A percentile compares a stretch with the other conserved stretches of the same genome.
Conservation (phyloP, 2,888 invertebrate genomes). For the Toxonevra muliebris region DNA sequence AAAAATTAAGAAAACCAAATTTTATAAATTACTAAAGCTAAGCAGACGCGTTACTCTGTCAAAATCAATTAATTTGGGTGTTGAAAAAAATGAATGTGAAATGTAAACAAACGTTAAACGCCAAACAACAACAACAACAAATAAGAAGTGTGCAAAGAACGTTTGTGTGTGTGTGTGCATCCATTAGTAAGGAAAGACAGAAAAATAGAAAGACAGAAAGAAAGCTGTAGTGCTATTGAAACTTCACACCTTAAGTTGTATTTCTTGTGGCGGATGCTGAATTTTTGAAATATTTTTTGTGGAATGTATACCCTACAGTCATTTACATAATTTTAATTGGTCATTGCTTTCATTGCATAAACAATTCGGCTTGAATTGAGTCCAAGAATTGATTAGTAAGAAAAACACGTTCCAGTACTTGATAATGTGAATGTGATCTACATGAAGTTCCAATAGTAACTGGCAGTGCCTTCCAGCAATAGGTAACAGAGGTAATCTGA, state of each 20-base stretch:
- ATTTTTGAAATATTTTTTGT: no score
- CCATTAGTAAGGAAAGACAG: conserved; percentile 9
- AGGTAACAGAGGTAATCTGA: no score
- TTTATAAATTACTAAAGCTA: conserved; percentile 22
- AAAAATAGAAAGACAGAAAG: neutral
- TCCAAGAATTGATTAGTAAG: no score
- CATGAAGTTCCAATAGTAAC: no score
- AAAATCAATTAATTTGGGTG: conserved; percentile 36
- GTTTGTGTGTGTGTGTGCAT: neutral
- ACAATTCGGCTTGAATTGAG: no score
- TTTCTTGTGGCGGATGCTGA: no score
- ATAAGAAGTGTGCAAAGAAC: neutral
- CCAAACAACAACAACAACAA: conserved; percentile 3
- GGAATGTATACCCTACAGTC: no score
- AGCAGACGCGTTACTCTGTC: conserved; percentile 26
- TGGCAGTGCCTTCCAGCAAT: no score
- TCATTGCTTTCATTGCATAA: no score
- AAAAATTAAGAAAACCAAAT: neutral
- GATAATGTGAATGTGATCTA: no score
- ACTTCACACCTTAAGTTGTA: conserved; percentile 14
- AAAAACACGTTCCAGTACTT: no score
- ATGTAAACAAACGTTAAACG: conserved; percentile 18
- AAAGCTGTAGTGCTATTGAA: conserved; percentile 3
- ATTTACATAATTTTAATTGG: no score
- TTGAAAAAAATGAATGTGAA: conserved; percentile 24